Base-by-base conservation (phyloP, 2,113 vertebrate genomes). In the Sporophila hypoxantha region DNA sequence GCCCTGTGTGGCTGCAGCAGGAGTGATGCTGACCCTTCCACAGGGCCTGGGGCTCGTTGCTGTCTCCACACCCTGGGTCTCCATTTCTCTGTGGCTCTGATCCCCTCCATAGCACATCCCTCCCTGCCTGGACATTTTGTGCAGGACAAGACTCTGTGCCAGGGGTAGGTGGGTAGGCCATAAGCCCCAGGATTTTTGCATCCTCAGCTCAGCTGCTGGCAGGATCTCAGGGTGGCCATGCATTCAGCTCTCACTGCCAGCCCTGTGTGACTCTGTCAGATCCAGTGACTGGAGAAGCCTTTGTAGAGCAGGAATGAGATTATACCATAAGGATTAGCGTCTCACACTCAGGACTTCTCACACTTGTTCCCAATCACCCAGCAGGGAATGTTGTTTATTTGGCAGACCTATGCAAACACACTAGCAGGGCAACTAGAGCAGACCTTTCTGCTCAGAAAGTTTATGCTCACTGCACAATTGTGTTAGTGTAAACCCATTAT, bases 161-260 rank as follows among this genome's bases (percentile, higher is more conserved):
- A 70, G 37, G 34, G 11, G 16, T 29, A 17, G 17, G 4, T 26
- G 29, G 30, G 34, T 27, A 77, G 20, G 18, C 26, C n/a, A 17
- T 0, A 2, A 76, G 23, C 12, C 27, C 26, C 16, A 21, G 29
- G 30, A 32, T 25, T 39, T 79, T 79, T 42, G 10, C 47, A 25
- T 32, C 52, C 22, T 41, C n/a, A 39, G 25, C 36, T 27, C 16
- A 36, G 56, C 30, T 56, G 30, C 61, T 29, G 41, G 30, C 2
- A 2, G 47, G 34, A 18, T 61, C 59, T 65, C 7, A 1, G 26
- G 18, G 17, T 0, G 6, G 55, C 36, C 6, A 2, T 0, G 0
- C 15, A 21, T 21, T 6, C 42, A 49, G 17, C 25, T 67, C 39
- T 80, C 26, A 5, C 41, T 67, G 82, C 41, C 53, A 74, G 5